phyloP scores from a whole-genome alignment of 1,140 invertebrate genomes.

The Scylla paramamosain region DNA sequence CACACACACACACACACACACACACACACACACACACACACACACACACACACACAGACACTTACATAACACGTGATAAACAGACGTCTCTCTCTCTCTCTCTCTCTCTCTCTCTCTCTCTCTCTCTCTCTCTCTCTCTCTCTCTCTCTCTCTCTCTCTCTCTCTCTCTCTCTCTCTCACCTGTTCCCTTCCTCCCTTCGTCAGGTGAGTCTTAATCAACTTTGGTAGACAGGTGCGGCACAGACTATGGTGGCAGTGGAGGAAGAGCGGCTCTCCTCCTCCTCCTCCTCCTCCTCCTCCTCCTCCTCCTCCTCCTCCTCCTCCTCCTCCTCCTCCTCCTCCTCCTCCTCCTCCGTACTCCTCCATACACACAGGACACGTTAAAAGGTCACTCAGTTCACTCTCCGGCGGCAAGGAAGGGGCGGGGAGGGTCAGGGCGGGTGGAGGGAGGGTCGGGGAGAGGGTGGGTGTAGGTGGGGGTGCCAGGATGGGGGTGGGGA shows the following conservation, averaged over 20 bases:
- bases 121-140: too few species aligned
- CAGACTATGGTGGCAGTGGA: constrained; percentile 16
- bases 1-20: too few species aligned
- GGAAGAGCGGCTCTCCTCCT: constrained; percentile 28
- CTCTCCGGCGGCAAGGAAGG: neutral
- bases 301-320: constrained; percentile 33
- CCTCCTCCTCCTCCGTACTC: neutral
- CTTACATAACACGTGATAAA: neutral
- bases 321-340: constrained; percentile 32
- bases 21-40: too few species aligned
- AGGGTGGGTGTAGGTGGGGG: too few species aligned
- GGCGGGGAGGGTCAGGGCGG: too few species aligned
- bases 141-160: too few species aligned
- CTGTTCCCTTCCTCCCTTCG: neutral
- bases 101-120: neutral
- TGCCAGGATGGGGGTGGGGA: too few species aligned
- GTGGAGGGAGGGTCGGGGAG: too few species aligned
- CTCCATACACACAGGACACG: constrained; percentile 1
- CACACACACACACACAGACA: too few species aligned
- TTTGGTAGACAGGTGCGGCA: neutral
- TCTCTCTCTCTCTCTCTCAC: neutral
- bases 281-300: constrained; percentile 33
- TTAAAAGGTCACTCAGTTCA: neutral
- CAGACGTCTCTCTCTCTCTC: too few species aligned
- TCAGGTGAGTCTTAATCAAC: neutral